Evolutionary conservation across 2,888 invertebrate species (phyloP), one percentile per base, ranked within the genome.

Genomic region (Dryobota labecula): DNA sequence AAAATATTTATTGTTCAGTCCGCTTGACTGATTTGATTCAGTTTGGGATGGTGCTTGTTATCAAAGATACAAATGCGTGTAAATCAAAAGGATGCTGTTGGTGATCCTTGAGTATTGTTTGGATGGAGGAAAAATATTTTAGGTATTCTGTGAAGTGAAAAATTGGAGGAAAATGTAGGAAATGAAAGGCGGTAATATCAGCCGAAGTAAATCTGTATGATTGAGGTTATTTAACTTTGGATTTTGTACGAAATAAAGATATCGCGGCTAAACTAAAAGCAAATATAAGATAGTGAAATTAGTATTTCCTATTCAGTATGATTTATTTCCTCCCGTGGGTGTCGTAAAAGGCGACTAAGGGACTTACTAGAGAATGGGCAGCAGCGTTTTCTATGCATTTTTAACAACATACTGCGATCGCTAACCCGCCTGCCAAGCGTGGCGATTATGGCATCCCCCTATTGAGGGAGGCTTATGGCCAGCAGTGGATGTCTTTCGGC

Each of bases 1-100:
- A 71, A 87, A 87, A 87, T 86, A 86, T 86, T 84, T 86, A 86
- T 81, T 83, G 84, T 84, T 73, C 73, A 76, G 76, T 76, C 60
- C 74, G 62, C 60, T 60, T 82, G 85, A 84, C 71, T 74, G 82
- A 86, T 85, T 86, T 73, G 71, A 83, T 86, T 80, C 73, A 70
- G 60, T 74, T 78, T 71, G 66, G 70, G 72, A 82, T 62, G 41
- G 70, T 43, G 65, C 68, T 80, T 84, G 84, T 86, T 82, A 76
- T 84, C 74, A 75, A 66, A 64, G 58, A 78, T 78, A 82, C 70
- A 76, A 75, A 77, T 51, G 30, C 49, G 65, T 71, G 74, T 76
- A 65, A 78, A 82, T 84, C 64, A 84, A 71, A 78, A 56, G 49
- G 47, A 63, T 73, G 43, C 70, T 70, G 76, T 69, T 76, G 15